Evolutionary conservation across 2,888 invertebrate genomes (phyloP), one percentile per base, ranked within the genome.

Genomic region (Morpho deidamia): DNA sequence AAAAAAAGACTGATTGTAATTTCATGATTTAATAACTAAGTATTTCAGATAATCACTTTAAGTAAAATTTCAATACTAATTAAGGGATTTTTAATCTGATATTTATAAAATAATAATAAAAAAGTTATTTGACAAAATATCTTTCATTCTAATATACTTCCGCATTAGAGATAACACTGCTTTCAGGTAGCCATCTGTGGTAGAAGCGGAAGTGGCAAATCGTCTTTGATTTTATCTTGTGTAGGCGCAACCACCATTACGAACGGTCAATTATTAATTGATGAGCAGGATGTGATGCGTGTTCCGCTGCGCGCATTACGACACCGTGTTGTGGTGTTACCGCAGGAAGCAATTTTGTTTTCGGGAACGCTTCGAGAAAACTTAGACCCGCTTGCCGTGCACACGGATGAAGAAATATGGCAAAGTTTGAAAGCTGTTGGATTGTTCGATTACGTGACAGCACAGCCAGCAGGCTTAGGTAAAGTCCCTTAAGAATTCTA

Each of bases 281-380:
- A 96, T 76, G 94, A 92, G 7, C 85, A 92, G 23, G 93, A 95
- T 71, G 91, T 94, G 51, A 74, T 82, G n/a, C 77, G 80, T 44
- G 91, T 96, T 33, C 92, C 94, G 0, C 87, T 95, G 54, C 89
- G 92, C 37, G 90, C 91, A 42, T 87, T 96, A 48, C 89, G 96
- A 45, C 94, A 95, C 12, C 91, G 94, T 60, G 82, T 96, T 44
- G 93, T 95, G 51, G 93, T 95, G 54, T 93, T 96, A 65, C 96
- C 96, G 33, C 96, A 96, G 78, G 96, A 96, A 66, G 92, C 94
- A 35, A 92, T 93, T 60, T 91, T 96, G 80, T 96, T 96, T 82
- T 92, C 93, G 55, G 95, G 95, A 51, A 94, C 95, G 9, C 90
- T 96, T 54, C 89, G 95, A 53, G 94, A 94, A 75, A 96, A 96